phyloP scores from a whole-genome alignment of 1,140 invertebrate genomes.

The Drosophila paulistorum region DNA sequence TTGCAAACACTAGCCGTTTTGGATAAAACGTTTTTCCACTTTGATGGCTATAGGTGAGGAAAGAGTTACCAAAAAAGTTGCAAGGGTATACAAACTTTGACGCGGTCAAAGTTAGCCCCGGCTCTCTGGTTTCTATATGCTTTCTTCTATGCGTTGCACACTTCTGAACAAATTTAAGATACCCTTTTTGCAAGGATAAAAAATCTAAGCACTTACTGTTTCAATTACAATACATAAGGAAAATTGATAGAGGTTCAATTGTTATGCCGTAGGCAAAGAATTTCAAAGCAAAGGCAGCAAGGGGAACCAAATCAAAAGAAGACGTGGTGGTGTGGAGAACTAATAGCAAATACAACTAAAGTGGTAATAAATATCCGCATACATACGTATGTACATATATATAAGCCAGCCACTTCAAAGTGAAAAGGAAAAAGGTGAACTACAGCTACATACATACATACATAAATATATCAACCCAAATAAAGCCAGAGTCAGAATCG shows the following conservation, averaged over 20 bases:
- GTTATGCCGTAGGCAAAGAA: slow-evolving; percentile 46
- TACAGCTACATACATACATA: slow-evolving; percentile 60
- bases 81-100: too few relatives aligned
- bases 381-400: slow-evolving; percentile 26
- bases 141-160: too few relatives aligned
- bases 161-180: too few relatives aligned
- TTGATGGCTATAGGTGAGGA: too few relatives aligned
- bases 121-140: too few relatives aligned
- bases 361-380: slow-evolving; percentile 77
- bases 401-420: slow-evolving; percentile 69
- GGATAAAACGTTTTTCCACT: too few relatives aligned
- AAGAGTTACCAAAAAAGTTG: too few relatives aligned
- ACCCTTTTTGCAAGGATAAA: too few relatives aligned
- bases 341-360: slow-evolving; percentile 63
- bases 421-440: slow-evolving; percentile 57
- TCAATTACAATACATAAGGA: slow-evolving; percentile 50
- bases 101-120: too few relatives aligned
- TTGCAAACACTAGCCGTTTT: too few relatives aligned
- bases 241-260: slow-evolving; percentile 57
- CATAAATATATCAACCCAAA: too few relatives aligned
- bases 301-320: slow-evolving; percentile 25
- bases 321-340: slow-evolving; percentile 30
- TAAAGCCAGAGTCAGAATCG: slow-evolving; percentile 12
- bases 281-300: slow-evolving; percentile 54
- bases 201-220: slow-evolving; percentile 26